These are phyloP conservation scores for Aplocera efformata DNA, from an alignment of 2,888 invertebrate genomes.

Conservation along the genomic window DNA sequence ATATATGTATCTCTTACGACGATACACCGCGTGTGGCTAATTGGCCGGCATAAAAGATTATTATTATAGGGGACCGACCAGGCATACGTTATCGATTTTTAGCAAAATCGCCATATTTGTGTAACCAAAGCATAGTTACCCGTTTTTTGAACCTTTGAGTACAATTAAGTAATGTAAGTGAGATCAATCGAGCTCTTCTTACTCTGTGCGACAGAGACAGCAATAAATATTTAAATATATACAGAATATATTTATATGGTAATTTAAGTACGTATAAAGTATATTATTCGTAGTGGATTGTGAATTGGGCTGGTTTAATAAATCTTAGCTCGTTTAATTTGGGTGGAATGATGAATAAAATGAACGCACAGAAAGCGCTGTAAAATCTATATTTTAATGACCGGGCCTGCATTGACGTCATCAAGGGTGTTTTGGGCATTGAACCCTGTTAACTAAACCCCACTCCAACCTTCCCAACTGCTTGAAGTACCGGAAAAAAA, in stretches of 20 bases:
- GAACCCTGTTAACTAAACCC: too few species aligned
- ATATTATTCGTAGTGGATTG: slow-evolving; percentile 20
- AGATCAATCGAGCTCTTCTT: slow-evolving; percentile 69
- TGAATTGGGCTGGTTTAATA: slow-evolving; percentile 11
- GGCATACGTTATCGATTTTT: slow-evolving; percentile 34
- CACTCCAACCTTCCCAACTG: too few species aligned
- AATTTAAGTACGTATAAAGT: slow-evolving; percentile 36
- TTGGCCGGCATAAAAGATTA: slow-evolving; percentile 17
- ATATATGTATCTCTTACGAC: too few species aligned
- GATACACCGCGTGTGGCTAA: too few species aligned
- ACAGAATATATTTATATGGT: slow-evolving; percentile 38
- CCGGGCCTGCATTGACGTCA: too few species aligned
- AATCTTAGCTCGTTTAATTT: background rate
- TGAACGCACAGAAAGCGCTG: too few species aligned
- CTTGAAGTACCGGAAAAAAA: too few species aligned
- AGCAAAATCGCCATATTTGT: slow-evolving; percentile 32
- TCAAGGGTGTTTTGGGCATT: too few species aligned
- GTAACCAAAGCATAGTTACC: slow-evolving; percentile 46
- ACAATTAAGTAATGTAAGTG: slow-evolving; percentile 61
- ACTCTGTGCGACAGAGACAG: slow-evolving; percentile 76
- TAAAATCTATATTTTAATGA: too few species aligned
- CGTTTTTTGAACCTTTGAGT: slow-evolving; percentile 36
- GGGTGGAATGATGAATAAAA: too few species aligned
- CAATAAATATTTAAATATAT: slow-evolving; percentile 61
- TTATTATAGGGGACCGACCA: slow-evolving; percentile 44